Conservation (phyloP, 2,888 invertebrate genomes). For the Nyleta sp. region DNA sequence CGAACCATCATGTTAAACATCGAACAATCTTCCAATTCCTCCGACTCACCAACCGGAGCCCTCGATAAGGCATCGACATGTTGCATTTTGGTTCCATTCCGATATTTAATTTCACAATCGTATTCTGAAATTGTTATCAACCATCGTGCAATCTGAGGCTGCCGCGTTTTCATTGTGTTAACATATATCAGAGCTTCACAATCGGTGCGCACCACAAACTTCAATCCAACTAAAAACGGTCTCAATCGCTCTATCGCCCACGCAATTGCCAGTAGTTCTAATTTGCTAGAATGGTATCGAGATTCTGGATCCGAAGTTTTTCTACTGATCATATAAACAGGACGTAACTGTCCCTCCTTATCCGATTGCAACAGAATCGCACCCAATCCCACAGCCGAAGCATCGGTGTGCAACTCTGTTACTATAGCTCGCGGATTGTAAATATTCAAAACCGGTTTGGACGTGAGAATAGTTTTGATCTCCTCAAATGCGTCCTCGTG, state of each 20-base stretch:
- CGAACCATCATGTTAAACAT: background rate
- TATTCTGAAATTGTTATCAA: background rate
- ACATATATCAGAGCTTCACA: constrained; percentile 69
- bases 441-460: background rate
- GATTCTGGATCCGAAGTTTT: background rate
- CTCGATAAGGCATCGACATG: constrained; percentile 19
- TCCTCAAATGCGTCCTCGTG: too few relatives aligned
- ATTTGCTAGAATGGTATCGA: constrained; percentile 3
- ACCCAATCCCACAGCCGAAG: background rate
- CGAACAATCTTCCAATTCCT: background rate
- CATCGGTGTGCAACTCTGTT: constrained; percentile 8
- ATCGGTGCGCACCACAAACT: constrained; percentile 24
- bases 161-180: constrained; percentile 48
- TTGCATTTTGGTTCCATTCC: background rate
- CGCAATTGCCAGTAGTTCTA: background rate
- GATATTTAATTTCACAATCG: background rate
- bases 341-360: background rate
- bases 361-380: background rate
- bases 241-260: background rate
- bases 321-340: background rate
- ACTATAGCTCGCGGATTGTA: background rate
- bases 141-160: constrained; percentile 14
- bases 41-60: constrained; percentile 4
- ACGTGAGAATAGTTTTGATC: too few relatives aligned
- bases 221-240: constrained; percentile 5